A percentile compares a stretch with the other conserved stretches of the same genome.
Conservation (phyloP, 2,797 vertebrate species). For the Micromesistius poutassou region DNA sequence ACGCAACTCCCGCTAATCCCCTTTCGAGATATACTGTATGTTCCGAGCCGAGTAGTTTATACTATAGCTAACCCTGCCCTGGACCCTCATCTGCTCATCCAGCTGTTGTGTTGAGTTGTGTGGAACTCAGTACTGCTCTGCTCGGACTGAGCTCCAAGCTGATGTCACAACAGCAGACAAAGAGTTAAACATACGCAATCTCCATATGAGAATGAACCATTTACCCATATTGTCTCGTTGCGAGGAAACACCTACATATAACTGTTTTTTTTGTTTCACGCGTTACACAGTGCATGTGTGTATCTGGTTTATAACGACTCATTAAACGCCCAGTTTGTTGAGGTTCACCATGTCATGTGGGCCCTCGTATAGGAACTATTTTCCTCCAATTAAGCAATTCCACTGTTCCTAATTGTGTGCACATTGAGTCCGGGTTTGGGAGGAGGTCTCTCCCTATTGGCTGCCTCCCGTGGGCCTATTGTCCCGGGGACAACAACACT, state of each 20-base stretch:
- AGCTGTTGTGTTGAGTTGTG: slow-evolving; percentile 62
- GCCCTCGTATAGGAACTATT: slow-evolving; percentile 63
- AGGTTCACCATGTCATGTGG: slow-evolving; percentile 37
- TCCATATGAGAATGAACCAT: neutral
- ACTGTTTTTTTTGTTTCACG: neutral
- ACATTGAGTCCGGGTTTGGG: slow-evolving; percentile 62
- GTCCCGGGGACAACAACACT: slow-evolving; percentile 57
- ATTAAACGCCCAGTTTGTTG: slow-evolving; percentile 31
- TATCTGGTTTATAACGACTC: slow-evolving; percentile 20
- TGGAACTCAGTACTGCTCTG: slow-evolving; percentile 39
- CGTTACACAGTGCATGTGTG: neutral
- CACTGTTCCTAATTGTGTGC: slow-evolving; percentile 73
- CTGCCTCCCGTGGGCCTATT: slow-evolving; percentile 69
- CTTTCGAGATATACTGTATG: neutral
- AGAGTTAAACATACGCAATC: slow-evolving; percentile 51
- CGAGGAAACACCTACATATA: too few relatives aligned
- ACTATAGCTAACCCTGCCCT: too few relatives aligned
- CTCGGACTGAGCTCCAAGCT: slow-evolving; percentile 28
- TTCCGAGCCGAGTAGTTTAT: neutral
- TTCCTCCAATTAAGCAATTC: slow-evolving; percentile 77
- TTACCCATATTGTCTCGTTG: too few relatives aligned
- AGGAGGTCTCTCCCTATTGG: slow-evolving; percentile 66
- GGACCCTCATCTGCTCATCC: slow-evolving; percentile 34
- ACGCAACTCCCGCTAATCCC: too few relatives aligned
- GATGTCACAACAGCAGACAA: slow-evolving; percentile 57